phyloP scores from a whole-genome alignment of 1,140 invertebrate species.

The Drosophila ohnishii region DNA sequence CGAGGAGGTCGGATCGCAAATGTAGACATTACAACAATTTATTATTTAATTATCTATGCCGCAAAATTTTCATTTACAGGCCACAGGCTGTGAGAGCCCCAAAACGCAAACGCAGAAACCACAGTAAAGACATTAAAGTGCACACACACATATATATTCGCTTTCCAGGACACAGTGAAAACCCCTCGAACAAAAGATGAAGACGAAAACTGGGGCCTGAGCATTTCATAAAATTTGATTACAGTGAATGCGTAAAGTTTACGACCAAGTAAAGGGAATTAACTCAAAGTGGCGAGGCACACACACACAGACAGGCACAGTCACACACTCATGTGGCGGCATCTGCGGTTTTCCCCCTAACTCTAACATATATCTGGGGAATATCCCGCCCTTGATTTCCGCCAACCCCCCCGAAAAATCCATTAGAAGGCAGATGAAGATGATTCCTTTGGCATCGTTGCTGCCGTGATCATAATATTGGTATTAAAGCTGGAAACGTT shows the following conservation, averaged over 20 bases:
- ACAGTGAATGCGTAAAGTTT: constrained; percentile 76
- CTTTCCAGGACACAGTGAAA: constrained; percentile 8
- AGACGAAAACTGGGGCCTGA: constrained; percentile 24
- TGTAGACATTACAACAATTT: constrained; percentile 76
- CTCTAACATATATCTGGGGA: constrained; percentile 29
- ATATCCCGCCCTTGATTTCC: constrained; percentile 11
- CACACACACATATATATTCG: constrained; percentile 6
- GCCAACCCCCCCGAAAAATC: constrained; percentile 27
- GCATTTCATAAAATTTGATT: constrained; percentile 76
- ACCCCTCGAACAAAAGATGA: constrained; percentile 26
- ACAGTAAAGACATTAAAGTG: constrained; percentile 57
- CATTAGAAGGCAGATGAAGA: constrained; percentile 50
- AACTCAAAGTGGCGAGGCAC: constrained; percentile 58
- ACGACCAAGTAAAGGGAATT: constrained; percentile 72
- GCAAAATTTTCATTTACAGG: constrained; percentile 69
- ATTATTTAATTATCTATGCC: constrained; percentile 76
- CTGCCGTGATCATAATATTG: constrained; percentile 45
- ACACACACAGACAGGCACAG: constrained; percentile 9
- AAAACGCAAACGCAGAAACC: constrained; percentile 36
- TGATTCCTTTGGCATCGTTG: constrained; percentile 35
- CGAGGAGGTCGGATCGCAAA: constrained; percentile 28
- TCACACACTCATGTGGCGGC: constrained; percentile 41
- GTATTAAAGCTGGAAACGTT: constrained; percentile 41
- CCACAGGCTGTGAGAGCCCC: constrained; percentile 29
- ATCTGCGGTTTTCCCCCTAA: constrained; percentile 41